A percentile compares a stretch with the other conserved stretches of the same genome.
phyloP scores from a whole-genome alignment of 2,113 vertebrate species.

The Pseudorectes ferrugineus region DNA sequence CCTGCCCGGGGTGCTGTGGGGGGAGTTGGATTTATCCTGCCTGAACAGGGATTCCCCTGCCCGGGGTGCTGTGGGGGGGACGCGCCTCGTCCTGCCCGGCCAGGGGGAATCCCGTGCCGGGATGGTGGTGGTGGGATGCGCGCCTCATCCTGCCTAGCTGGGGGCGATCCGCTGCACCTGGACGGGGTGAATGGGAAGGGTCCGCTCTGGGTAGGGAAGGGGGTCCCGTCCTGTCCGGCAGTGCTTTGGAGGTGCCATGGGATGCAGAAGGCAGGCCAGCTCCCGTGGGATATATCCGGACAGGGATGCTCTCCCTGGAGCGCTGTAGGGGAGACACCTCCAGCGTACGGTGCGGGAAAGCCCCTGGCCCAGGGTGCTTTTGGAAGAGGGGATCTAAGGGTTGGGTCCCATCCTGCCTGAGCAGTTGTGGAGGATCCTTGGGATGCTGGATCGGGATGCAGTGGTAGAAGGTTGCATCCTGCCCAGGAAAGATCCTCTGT shows the following conservation, averaged over 20 bases:
- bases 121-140: rapidly evolving
- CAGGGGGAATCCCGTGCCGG: neutral
- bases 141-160: rapidly evolving
- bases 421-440: neutral
- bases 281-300: rapidly evolving
- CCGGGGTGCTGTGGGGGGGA: too few species aligned
- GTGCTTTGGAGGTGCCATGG: neutral
- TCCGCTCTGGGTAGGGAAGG: neutral
- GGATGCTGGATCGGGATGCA: neutral
- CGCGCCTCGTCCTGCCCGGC: too few species aligned
- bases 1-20: neutral
- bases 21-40: neutral
- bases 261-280: neutral
- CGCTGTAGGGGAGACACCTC: neutral
- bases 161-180: rapidly evolving
- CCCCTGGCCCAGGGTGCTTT: neutral
- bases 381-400: neutral
- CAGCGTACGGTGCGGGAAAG: neutral
- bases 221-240: neutral
- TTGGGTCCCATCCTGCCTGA: neutral
- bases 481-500: neutral
- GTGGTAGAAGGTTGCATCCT: neutral
- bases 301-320: neutral
- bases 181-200: neutral
- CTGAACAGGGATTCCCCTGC: neutral